These are phyloP conservation scores for Scaptomyza parva DNA, from an alignment of 2,888 invertebrate genomes.

Conservation along the genomic window DNA sequence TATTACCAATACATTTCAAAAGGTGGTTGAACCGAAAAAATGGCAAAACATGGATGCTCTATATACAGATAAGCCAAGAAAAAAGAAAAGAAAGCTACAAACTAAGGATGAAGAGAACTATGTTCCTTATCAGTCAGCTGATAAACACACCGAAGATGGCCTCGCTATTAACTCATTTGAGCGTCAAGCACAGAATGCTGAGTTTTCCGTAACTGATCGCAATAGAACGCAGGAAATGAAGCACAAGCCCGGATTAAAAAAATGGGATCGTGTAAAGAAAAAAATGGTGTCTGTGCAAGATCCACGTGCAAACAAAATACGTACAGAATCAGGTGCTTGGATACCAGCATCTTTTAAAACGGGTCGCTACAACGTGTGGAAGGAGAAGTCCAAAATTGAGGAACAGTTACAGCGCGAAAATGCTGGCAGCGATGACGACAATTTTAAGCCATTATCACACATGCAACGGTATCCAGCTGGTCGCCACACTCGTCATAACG, in stretches of 20 bases:
- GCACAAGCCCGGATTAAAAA: slow-evolving; percentile 87
- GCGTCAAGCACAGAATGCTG: slow-evolving; percentile 90
- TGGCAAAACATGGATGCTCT: slow-evolving; percentile 86
- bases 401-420: slow-evolving; percentile 82
- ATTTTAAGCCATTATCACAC: slow-evolving; percentile 75
- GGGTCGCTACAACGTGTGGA: slow-evolving; percentile 95
- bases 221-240: slow-evolving; percentile 88
- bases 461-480: slow-evolving; percentile 86
- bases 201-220: slow-evolving; percentile 93
- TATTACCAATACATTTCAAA: slow-evolving; percentile 86
- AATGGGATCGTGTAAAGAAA: slow-evolving; percentile 98
- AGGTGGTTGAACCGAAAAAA: slow-evolving; percentile 86
- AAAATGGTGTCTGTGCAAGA: slow-evolving; percentile 91
- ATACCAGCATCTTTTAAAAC: slow-evolving; percentile 97
- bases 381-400: slow-evolving; percentile 88
- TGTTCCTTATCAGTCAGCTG: slow-evolving; percentile 93
- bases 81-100: slow-evolving; percentile 85
- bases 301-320: slow-evolving; percentile 90
- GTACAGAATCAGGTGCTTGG: slow-evolving; percentile 97
- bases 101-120: slow-evolving; percentile 92
- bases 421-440: slow-evolving; percentile 78
- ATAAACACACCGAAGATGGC: slow-evolving; percentile 92
- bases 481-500: slow-evolving; percentile 92
- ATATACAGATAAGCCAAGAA: slow-evolving; percentile 86
- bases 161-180: slow-evolving; percentile 91